Percentiles rank a stretch among this genome's conserved stretches.
phyloP scores from a whole-genome alignment of 2,113 vertebrate species.

The Chionomys nivalis region DNA sequence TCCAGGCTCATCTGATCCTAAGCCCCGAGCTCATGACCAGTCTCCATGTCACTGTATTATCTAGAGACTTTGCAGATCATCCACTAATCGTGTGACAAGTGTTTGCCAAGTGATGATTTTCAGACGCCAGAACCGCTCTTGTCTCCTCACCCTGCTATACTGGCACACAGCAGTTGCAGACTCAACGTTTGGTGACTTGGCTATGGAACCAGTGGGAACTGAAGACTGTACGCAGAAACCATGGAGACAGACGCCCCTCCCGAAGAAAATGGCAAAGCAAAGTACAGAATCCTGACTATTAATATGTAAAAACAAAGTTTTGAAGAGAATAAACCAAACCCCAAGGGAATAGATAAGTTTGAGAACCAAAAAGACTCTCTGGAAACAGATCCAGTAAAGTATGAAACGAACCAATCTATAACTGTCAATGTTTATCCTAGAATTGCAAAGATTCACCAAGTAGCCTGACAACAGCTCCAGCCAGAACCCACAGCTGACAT shows the following conservation, averaged over 20 bases:
- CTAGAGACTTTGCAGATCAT: neutral
- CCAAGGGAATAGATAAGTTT: neutral
- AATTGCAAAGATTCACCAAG: constrained; percentile 6
- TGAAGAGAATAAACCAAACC: constrained; percentile 44
- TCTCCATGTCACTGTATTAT: neutral
- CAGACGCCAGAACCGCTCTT: neutral
- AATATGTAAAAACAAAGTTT: constrained; percentile 30
- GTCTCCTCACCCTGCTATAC: too few relatives aligned
- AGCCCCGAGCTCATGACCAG: neutral
- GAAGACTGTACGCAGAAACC: neutral
- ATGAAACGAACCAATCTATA: neutral
- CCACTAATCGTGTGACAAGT: neutral
- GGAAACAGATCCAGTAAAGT: constrained; percentile 25
- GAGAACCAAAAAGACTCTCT: constrained; percentile 37
- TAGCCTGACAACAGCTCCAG: neutral
- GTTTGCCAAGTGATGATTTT: neutral
- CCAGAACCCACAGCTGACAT: neutral
- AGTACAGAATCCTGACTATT: neutral
- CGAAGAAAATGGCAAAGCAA: neutral
- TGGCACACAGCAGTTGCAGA: neutral
- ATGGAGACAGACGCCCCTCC: neutral
- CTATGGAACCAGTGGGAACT: neutral
- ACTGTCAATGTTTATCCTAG: neutral
- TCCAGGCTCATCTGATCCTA: neutral
- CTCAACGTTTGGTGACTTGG: neutral